Base-by-base conservation (phyloP, 2,888 invertebrate genomes). In the Spodoptera littoralis region DNA sequence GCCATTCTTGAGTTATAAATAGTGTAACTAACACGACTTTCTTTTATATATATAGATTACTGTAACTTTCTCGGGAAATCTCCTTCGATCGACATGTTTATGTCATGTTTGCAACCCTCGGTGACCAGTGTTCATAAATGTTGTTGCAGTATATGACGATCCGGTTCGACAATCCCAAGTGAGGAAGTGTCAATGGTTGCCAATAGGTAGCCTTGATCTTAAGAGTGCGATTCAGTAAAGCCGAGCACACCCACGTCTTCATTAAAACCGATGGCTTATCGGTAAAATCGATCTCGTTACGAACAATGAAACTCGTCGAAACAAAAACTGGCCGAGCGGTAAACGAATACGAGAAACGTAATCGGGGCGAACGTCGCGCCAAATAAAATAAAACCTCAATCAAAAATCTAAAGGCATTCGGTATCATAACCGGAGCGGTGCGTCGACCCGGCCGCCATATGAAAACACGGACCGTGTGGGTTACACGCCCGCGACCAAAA, bases 381-480 rank as follows among this genome's bases (percentile, higher is more conserved):
- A 90, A 93, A 92, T 91, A 90, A 92, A 93, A 92, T 87, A 92
- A 92, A 93, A 93, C 90, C 91, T 93, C 93, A 93, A 94, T 94
- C 93, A 93, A 94, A 93, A 92, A 92, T 92, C 87, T 90, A 87
- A 90, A 92, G 90, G 92, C 93, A 90, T 88, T 90, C 89, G 88
- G 90, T 90, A 92, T 94, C 91, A 93, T 92, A 92, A 92, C 92
- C 91, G 90, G 89, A 86, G 84, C 77, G 88, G 92, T 87, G 89
- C 93, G 92, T 90, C 92, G 92, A 93, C 93, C 93, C 87, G 87
- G 86, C 87, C 88, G 88, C 90, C 88, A 85, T 85, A 90, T 81
- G 90, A 89, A 86, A 85, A 89, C 90, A 87, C 89, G 87, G 82
- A 71, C 86, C 87, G 91, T 88, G 89, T 90, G 89, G 90, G 90